Evolutionary conservation across 2,113 vertebrate genomes (phyloP), one percentile per base, ranked within the genome.

Genomic region (cat (Felis catus)): DNA sequence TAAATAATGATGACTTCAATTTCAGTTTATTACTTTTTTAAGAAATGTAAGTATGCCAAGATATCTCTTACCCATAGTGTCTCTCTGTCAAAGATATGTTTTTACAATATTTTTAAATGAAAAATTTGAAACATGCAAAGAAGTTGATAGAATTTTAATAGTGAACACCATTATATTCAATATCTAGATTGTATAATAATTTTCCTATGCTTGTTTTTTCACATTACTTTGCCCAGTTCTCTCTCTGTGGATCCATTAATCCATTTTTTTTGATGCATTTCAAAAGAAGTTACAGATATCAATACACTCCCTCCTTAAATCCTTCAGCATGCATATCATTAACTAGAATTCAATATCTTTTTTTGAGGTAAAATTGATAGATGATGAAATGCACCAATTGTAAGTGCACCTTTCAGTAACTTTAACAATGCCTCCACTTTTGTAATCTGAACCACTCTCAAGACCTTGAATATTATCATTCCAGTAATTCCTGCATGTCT

Each of bases 191-290:
- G 29, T 94, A 6, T 55, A 70, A n/a, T 92, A 80, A 13, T 80
- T 94, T 85, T 84, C 55, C 16, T 89, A 9, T 48, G 45, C 15
- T 51, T 83, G 33, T 31, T 80, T 85, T 89, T 51, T 76, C 15
- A 95, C 1, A 18, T 78, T 84, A 73, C 29, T 86, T 33, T 66
- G 7, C 5, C 45, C 9, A 73, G 1, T 96, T 58, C 45, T 48
- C 21, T 73, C 13, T 80, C 4, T 94, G 0, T 83, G 45, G 63
- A 78, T 82, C 48, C 31, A 76, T 93, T 68, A 48, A 21, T 84
- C 41, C 81, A 18, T 70, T n/a, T 92, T 86, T 84, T 84, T 33
- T 58, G 21, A 78, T 93, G 31, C 18, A 74, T 95, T 87, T 97
- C 41, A 70, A 90, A 86, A 79, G 85, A 87, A 87, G 18, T 55